phyloP scores from a whole-genome alignment of 2,113 vertebrate species.

The Copsychus sechellarum region DNA sequence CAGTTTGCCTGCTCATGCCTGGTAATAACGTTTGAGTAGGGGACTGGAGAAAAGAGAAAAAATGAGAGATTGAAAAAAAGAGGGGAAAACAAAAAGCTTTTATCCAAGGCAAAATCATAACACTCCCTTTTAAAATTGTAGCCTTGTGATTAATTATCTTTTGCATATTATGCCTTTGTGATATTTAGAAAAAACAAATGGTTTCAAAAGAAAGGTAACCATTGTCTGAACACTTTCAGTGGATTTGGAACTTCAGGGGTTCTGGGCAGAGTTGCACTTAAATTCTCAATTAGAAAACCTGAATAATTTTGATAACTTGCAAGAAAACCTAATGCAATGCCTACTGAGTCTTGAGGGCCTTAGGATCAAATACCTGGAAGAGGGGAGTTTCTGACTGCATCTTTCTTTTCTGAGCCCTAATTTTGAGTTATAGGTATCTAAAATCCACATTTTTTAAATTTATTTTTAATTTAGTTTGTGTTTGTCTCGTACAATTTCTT shows the following conservation, averaged over 20 bases:
- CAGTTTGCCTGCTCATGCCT: neutral
- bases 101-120: neutral
- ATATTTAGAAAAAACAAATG: neutral
- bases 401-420: neutral
- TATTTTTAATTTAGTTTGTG: neutral
- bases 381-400: rapidly evolving
- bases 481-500: neutral
- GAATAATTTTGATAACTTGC: neutral
- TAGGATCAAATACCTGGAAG: neutral
- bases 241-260: neutral
- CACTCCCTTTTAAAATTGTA: neutral
- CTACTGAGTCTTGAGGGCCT: neutral
- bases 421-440: neutral
- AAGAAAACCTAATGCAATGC: neutral
- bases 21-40: neutral
- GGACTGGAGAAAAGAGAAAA: neutral
- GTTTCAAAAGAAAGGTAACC: neutral
- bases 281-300: neutral
- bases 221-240: neutral
- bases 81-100: rapidly evolving
- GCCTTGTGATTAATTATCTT: neutral
- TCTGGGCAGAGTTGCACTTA: neutral
- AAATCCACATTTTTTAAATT: neutral
- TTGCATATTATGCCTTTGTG: neutral
- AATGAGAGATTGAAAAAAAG: neutral